A percentile compares a stretch with the other conserved stretches of the same genome.
phyloP scores from a whole-genome alignment of 2,113 vertebrate species.

The Eublepharis macularius region DNA sequence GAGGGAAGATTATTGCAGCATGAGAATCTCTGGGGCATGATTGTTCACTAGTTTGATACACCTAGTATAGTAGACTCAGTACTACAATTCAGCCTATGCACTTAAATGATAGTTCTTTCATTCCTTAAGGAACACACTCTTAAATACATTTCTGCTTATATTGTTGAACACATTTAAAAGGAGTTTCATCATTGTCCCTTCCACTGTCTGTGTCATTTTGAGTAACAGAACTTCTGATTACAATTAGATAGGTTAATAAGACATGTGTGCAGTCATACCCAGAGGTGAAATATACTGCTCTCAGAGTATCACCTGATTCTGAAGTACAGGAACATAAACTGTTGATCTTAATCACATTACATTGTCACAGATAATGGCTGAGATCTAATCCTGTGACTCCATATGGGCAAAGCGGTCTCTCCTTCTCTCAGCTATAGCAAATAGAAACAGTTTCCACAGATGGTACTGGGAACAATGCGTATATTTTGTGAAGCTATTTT shows the following conservation, averaged over 20 bases:
- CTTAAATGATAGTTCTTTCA: neutral
- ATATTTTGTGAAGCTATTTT: neutral
- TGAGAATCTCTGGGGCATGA: neutral
- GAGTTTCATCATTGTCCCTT: neutral
- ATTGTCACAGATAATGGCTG: neutral
- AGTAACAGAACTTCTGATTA: neutral
- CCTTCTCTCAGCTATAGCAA: neutral
- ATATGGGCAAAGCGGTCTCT: neutral
- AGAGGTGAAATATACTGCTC: neutral
- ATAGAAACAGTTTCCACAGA: neutral
- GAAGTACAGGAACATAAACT: neutral
- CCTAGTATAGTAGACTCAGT: neutral
- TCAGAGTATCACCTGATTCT: neutral
- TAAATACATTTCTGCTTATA: neutral
- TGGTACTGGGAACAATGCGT: too few species aligned
- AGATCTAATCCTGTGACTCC: neutral
- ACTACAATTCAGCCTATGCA: neutral
- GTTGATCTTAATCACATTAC: neutral
- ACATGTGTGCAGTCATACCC: neutral
- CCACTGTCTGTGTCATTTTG: neutral
- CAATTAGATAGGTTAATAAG: neutral
- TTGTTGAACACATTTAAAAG: neutral
- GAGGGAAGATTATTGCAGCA: constrained; percentile 35
- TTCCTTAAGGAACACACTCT: neutral
- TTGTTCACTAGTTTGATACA: neutral